A percentile compares a stretch with the other conserved stretches of the same genome.
Evolutionary conservation across 1,140 invertebrate genomes (phyloP).

Genomic region (Megalopta genalis): DNA sequence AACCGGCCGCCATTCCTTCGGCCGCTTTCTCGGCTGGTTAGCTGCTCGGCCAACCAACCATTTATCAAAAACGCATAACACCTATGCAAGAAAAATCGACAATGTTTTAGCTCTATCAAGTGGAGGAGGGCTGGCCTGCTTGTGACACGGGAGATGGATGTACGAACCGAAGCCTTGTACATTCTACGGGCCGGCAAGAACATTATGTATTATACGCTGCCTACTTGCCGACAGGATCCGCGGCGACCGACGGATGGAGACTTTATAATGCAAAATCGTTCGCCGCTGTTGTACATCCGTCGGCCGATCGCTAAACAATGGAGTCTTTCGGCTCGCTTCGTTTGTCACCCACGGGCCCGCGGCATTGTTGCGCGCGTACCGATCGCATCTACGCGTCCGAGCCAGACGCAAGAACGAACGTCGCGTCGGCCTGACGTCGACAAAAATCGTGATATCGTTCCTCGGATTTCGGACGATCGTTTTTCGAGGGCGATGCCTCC

Average conservation of each 20-base stretch:
- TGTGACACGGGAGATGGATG: constrained; percentile 72
- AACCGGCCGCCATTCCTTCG: no score
- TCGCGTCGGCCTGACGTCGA: no score
- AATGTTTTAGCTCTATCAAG: constrained; percentile 65
- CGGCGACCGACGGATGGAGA: constrained; percentile 47
- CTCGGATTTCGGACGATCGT: no score
- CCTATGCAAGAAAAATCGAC: constrained; percentile 73
- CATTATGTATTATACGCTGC: constrained; percentile 70
- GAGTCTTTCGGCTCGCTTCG: neutral
- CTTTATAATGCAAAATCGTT: constrained; percentile 43
- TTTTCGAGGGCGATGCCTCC: no score
- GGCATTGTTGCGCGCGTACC: neutral
- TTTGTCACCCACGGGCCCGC: neutral
- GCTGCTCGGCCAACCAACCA: constrained; percentile 49
- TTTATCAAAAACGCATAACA: constrained; percentile 71
- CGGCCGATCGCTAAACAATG: neutral
- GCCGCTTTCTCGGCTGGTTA: constrained; percentile 17
- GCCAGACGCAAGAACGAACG: neutral
- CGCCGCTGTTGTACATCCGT: neutral
- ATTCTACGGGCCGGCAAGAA: constrained; percentile 63
- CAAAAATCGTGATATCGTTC: no score
- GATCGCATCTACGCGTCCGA: no score
- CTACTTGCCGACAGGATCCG: constrained; percentile 46
- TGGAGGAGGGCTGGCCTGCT: constrained; percentile 60
- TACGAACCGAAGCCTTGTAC: constrained; percentile 66